A percentile compares a stretch with the other conserved stretches of the same genome.
phyloP scores from a whole-genome alignment of 2,888 invertebrate genomes.

The Limulus polyphemus region DNA sequence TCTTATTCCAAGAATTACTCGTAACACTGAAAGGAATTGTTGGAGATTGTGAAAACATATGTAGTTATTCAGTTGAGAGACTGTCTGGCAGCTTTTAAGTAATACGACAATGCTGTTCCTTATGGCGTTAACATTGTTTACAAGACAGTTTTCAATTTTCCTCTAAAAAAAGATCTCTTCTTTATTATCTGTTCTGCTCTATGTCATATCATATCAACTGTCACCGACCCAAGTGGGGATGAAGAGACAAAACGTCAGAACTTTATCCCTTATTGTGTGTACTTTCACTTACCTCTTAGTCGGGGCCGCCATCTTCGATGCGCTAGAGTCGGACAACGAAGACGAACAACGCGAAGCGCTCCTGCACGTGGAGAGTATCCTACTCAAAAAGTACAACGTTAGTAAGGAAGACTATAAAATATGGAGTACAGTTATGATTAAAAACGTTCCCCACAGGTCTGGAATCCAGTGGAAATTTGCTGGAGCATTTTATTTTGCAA shows the following conservation, averaged over 20 bases:
- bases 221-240: slow-evolving; percentile 40
- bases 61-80: too few species aligned
- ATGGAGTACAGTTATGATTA: slow-evolving; percentile 87
- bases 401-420: slow-evolving; percentile 79
- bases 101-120: too few species aligned
- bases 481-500: slow-evolving; percentile 97
- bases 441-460: slow-evolving; percentile 93
- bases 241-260: slow-evolving; percentile 97
- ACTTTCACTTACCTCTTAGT: slow-evolving; percentile 98
- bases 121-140: too few species aligned
- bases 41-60: too few species aligned
- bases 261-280: slow-evolving; percentile 90
- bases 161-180: too few species aligned
- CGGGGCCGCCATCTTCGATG: slow-evolving; percentile 97
- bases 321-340: slow-evolving; percentile 91
- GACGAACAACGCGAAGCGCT: slow-evolving; percentile 68
- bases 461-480: slow-evolving; percentile 99
- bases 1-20: too few species aligned
- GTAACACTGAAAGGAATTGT: too few species aligned
- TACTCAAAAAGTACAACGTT: slow-evolving; percentile 85
- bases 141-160: too few species aligned
- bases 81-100: too few species aligned
- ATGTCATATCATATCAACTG: too few species aligned
- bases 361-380: slow-evolving; percentile 39
- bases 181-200: too few species aligned